These are phyloP conservation scores for Atta colombica DNA, from an alignment of 1,140 invertebrate genomes.

Conservation along the genomic window DNA sequence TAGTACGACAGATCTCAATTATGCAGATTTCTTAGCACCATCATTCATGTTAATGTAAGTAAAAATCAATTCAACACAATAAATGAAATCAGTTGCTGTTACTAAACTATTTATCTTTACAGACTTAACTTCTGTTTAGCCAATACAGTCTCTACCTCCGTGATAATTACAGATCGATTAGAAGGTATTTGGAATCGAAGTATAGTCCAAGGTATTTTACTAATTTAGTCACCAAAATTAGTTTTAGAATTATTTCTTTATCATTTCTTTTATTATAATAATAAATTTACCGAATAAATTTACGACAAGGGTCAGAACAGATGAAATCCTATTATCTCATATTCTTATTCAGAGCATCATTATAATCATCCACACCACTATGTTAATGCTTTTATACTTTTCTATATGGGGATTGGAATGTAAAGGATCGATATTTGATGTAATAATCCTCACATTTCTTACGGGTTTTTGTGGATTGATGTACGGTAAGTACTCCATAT, in stretches of 20 bases:
- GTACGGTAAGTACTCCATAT: conserved; percentile 87
- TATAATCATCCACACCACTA: conserved; percentile 90
- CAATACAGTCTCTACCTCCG: conserved; percentile 91
- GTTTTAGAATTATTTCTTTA: neutral
- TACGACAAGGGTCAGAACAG: conserved; percentile 88
- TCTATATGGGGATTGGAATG: conserved; percentile 89
- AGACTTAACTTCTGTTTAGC: conserved; percentile 94
- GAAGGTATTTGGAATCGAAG: conserved; percentile 93
- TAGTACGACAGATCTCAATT: conserved; percentile 89
- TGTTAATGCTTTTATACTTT: conserved; percentile 88
- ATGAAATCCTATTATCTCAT: conserved; percentile 92
- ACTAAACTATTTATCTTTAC: conserved; percentile 64
- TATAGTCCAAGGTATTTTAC: conserved; percentile 90
- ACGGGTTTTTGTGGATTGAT: conserved; percentile 91
- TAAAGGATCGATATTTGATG: conserved; percentile 88
- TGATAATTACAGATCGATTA: conserved; percentile 93
- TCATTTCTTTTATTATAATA: neutral
- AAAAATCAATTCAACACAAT: neutral
- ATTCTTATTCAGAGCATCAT: conserved; percentile 91
- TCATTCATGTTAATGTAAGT: conserved; percentile 70
- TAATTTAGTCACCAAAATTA: neutral
- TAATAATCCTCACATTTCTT: conserved; percentile 87
- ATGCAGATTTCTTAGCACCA: conserved; percentile 92
- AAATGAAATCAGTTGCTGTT: conserved; percentile 1
- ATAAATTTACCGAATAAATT: neutral